A percentile compares a stretch with the other conserved stretches of the same genome.
These are phyloP conservation scores for Orthonevra nobilis DNA, from an alignment of 2,888 invertebrate genomes.

Conservation along the genomic window DNA sequence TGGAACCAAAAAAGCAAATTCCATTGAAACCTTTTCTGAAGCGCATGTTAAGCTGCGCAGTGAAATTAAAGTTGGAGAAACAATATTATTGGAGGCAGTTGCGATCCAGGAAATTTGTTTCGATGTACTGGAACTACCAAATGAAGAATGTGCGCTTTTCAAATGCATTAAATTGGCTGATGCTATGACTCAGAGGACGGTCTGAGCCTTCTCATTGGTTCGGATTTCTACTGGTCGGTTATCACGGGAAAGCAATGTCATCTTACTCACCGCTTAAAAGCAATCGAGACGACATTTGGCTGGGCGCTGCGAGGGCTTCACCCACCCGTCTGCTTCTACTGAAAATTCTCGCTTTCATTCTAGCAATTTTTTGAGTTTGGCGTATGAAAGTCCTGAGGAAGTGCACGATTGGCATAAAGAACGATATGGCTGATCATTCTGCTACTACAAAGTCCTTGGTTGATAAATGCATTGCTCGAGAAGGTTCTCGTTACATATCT, in stretches of 20 bases:
- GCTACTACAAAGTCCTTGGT: no score
- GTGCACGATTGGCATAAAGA: no score
- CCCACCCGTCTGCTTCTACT: not conserved
- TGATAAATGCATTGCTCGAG: not conserved
- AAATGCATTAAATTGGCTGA: not conserved
- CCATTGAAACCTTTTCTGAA: not conserved
- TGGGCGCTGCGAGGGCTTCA: no score
- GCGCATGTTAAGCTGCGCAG: not conserved
- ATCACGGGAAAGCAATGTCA: conserved; percentile 2
- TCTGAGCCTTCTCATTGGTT: not conserved
- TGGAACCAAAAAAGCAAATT: not conserved
- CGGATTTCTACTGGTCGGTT: not conserved
- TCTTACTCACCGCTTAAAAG: no score
- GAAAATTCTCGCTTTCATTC: no score
- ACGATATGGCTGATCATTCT: no score
- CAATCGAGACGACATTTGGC: no score
- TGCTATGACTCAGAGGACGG: not conserved
- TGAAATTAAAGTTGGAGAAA: not conserved
- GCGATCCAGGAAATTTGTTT: conserved; percentile 15
- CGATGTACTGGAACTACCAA: not conserved
- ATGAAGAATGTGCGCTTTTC: not conserved
- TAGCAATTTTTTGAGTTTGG: not conserved
- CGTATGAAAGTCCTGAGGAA: no score
- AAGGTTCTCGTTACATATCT: not conserved
- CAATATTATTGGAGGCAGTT: conserved; percentile 6